Conservation (phyloP, 2,113 vertebrate species). For the Ciconia boyciana region DNA sequence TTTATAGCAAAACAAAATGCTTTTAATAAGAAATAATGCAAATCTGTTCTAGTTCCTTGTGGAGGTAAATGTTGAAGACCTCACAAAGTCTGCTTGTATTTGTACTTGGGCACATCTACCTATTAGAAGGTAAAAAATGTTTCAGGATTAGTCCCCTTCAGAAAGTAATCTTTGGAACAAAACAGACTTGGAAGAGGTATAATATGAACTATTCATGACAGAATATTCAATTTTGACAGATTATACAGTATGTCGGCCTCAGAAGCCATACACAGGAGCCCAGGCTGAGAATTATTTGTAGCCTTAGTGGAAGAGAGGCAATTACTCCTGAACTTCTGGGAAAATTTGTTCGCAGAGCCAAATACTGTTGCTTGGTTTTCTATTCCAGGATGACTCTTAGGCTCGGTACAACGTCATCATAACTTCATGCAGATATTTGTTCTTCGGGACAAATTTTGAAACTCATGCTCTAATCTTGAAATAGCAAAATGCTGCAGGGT, state of each 20-base stretch:
- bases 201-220: not conserved
- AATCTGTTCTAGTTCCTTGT: not conserved
- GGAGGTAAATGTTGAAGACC: not conserved
- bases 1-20: not conserved
- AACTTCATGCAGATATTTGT: not conserved
- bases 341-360: not conserved
- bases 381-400: slow-evolving; percentile 22
- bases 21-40: not conserved
- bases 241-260: not conserved
- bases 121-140: not conserved
- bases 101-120: not conserved
- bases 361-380: slow-evolving; percentile 14
- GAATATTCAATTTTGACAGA: not conserved
- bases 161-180: not conserved
- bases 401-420: not conserved
- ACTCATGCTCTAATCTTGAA: not conserved
- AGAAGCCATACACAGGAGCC: not conserved
- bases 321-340: not conserved
- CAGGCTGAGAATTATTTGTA: not conserved
- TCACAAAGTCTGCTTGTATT: not conserved
- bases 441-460: not conserved
- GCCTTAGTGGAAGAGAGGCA: not conserved
- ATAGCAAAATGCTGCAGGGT: slow-evolving; percentile 53
- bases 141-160: not conserved
- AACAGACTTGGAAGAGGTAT: not conserved